Evolutionary conservation across 2,888 invertebrate genomes (phyloP).

Genomic region (Eilema griseolum): DNA sequence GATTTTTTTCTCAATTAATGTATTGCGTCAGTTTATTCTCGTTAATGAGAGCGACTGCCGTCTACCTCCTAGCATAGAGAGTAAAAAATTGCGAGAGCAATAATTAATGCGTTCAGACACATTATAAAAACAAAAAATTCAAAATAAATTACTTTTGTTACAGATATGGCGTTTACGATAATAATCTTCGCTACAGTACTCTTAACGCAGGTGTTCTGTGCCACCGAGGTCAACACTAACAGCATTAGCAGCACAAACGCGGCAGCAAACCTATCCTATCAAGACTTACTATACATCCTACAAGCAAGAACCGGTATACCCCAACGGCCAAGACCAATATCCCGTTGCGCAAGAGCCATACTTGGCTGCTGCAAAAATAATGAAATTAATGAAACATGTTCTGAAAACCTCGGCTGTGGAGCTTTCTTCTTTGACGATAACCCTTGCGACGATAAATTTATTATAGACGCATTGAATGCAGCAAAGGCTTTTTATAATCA

Average conservation of each 20-base stretch:
- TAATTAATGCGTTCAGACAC: neutral
- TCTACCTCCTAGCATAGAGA: no score
- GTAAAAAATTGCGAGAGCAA: no score
- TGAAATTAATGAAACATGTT: conserved; percentile 87
- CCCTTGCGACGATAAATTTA: conserved; percentile 89
- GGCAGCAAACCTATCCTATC: conserved; percentile 63
- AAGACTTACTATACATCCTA: conserved; percentile 72
- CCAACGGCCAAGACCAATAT: conserved; percentile 65
- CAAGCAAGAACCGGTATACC: conserved; percentile 59
- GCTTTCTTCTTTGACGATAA: conserved; percentile 92
- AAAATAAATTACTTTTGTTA: conserved; percentile 46
- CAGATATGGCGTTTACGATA: conserved; percentile 61
- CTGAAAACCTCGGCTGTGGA: conserved; percentile 90
- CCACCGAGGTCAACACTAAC: conserved; percentile 54
- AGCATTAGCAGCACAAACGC: conserved; percentile 68
- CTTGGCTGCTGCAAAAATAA: conserved; percentile 89
- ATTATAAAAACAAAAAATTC: conserved; percentile 8
- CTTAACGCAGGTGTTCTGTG: conserved; percentile 54
- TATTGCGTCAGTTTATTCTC: neutral
- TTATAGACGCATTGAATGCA: conserved; percentile 85
- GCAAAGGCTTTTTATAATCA: conserved; percentile 76
- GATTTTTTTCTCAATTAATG: neutral
- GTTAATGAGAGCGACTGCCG: neutral
- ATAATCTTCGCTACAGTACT: conserved; percentile 54
- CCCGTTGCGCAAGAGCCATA: conserved; percentile 92